Base-by-base conservation (phyloP, 1,140 invertebrate species). In the Drosophila tani region DNA sequence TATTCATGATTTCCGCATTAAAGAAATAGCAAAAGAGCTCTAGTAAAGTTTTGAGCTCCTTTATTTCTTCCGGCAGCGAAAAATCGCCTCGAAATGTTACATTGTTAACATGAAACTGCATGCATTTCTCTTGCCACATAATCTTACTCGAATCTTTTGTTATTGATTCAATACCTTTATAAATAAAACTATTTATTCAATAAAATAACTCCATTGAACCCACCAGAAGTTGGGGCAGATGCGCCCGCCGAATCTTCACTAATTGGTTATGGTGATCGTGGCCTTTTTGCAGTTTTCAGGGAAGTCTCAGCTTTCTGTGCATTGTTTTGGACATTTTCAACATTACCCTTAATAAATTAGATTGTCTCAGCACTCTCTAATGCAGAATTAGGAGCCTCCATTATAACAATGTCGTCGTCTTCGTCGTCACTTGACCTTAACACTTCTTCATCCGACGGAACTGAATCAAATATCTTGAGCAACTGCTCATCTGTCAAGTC, bases 1-100 rank as follows among this genome's bases (percentile, higher is more conserved):
- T 60, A 27, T 74, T 55, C 49, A 66, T 74, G 32, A 73, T 65
- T 73, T 63, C 45, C 29, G 27, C 17, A 71, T 55, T 49, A 24
- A 68, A 58, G 32, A 60, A 69, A 41, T 55, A 60, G 57, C 62
- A 53, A 55, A 53, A 65, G 43, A 65, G 29, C 62, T 65, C 14
- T 51, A 29, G 53, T 45, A 41, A 40, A 65, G 62, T 65, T 65
- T 32, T n/a, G 6, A 65, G 50, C 24, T 38, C 49, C 38, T 32
- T 41, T 40, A 40, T 24, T 51, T 40, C 27, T n/a, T 19, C 47
- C 35, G 24, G 24, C 29, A 65, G 38, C 49, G 38, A 53, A 50
- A 35, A 62, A 50, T 49, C 59, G 49, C 60, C 47, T 53, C n/a
- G 60, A 64, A 64, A 64, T 21, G 19, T 49, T 40, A 64, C 19